phyloP scores from a whole-genome alignment of 1,140 invertebrate species.

The Branchinecta lindahli region DNA sequence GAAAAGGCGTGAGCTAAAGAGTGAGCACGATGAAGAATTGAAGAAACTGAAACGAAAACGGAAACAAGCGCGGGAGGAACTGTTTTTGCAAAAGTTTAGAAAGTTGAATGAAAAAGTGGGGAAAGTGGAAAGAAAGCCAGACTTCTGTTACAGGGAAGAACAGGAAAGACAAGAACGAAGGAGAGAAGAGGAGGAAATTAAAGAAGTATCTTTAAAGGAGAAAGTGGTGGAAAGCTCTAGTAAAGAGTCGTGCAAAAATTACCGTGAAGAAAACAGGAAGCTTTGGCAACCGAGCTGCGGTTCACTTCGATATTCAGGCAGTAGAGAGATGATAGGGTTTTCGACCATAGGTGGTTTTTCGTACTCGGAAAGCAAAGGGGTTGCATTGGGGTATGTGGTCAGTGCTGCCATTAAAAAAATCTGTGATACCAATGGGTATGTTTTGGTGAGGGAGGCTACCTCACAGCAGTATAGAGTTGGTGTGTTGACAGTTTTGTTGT shows the following conservation, averaged over 20 bases:
- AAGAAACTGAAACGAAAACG: not conserved
- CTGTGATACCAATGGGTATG: not conserved
- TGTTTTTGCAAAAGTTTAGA: not conserved
- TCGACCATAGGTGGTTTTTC: not conserved
- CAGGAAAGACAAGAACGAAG: not conserved
- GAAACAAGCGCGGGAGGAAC: not conserved
- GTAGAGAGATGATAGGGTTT: not conserved
- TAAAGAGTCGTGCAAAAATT: not conserved
- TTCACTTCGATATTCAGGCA: not conserved
- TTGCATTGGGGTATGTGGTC: not conserved
- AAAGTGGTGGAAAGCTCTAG: not conserved
- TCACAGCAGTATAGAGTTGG: not conserved
- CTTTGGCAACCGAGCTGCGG: not conserved
- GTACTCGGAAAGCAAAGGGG: not conserved
- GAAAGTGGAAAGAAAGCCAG: too few species aligned
- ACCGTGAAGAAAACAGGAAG: not conserved
- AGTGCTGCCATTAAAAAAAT: not conserved
- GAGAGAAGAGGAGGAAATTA: not conserved
- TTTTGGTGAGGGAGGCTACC: not conserved
- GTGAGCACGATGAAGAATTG: not conserved
- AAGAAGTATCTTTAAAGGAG: not conserved
- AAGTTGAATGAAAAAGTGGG: not conserved
- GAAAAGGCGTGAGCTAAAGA: not conserved
- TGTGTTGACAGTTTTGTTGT: not conserved
- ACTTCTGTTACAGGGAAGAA: too few species aligned